Percentiles rank a stretch among this genome's conserved stretches.
phyloP scores from a whole-genome alignment of 2,888 invertebrate species.

The Habroteleia sp. region DNA sequence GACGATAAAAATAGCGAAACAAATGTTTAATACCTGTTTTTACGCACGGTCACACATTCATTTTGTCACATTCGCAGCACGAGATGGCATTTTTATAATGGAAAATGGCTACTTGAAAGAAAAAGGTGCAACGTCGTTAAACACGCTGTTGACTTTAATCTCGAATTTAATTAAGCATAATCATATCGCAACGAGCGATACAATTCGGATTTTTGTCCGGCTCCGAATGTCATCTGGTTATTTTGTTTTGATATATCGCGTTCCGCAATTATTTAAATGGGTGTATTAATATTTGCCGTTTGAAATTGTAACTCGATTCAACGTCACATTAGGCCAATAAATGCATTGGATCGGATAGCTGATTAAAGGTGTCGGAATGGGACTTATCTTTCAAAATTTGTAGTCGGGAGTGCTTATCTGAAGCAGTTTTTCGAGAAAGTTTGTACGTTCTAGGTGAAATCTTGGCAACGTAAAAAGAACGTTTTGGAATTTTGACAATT shows the following conservation, averaged over 20 bases:
- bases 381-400: no score
- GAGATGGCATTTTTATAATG: conserved; percentile 46
- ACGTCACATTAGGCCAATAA: conserved; percentile 7
- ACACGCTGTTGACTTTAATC: conserved; percentile 55
- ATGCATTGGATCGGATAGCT: no score
- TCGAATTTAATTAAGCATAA: conserved; percentile 60
- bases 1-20: conserved; percentile 54
- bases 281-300: conserved; percentile 36
- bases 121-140: conserved; percentile 42
- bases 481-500: conserved; percentile 17
- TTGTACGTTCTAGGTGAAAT: conserved; percentile 12
- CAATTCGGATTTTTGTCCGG: conserved; percentile 54
- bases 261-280: conserved; percentile 46
- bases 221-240: conserved; percentile 22
- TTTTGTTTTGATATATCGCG: conserved; percentile 45
- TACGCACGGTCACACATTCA: conserved; percentile 52
- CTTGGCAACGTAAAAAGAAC: neutral
- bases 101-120: conserved; percentile 48
- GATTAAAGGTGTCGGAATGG: no score
- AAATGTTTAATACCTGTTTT: conserved; percentile 60
- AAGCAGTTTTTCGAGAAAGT: conserved; percentile 19
- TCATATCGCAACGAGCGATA: conserved; percentile 51
- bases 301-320: conserved; percentile 33
- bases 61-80: conserved; percentile 56
- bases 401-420: no score